phyloP scores from a whole-genome alignment of 2,113 vertebrate species.

The Hippocampus comes region DNA sequence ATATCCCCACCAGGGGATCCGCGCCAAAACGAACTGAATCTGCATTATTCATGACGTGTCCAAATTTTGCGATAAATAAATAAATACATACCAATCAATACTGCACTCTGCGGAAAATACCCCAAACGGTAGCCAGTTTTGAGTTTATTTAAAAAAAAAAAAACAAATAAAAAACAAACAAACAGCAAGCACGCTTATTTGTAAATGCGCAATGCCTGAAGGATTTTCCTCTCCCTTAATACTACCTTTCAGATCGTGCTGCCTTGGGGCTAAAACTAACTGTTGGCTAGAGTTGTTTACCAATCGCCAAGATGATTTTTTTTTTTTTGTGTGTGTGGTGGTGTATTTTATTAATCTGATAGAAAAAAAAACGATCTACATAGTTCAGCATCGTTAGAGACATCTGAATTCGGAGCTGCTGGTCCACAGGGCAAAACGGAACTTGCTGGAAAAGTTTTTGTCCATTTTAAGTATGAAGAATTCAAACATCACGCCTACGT shows the following conservation, averaged over 20 bases:
- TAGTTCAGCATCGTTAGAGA: not conserved
- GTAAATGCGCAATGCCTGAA: not conserved
- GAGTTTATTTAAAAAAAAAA: no score
- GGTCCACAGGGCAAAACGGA: not conserved
- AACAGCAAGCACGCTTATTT: not conserved
- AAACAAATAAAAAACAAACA: not conserved
- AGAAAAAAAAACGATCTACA: not conserved
- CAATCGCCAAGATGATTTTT: not conserved
- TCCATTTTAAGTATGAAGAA: no score
- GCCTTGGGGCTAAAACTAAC: not conserved
- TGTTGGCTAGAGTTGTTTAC: not conserved
- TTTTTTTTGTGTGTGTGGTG: not conserved
- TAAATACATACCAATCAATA: not conserved
- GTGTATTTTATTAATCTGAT: not conserved
- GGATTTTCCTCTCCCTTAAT: not conserved
- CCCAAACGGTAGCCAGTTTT: not conserved
- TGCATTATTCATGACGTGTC: conserved; percentile 3
- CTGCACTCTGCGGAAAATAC: not conserved
- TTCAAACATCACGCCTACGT: no score
- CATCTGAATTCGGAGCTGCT: not conserved
- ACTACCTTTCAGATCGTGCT: not conserved
- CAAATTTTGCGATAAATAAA: not conserved
- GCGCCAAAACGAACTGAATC: not conserved
- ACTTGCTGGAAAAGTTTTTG: not conserved
- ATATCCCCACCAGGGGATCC: no score